These are phyloP conservation scores for Corythoichthys intestinalis DNA, from an alignment of 2,113 vertebrate species.

Conservation along the genomic window DNA sequence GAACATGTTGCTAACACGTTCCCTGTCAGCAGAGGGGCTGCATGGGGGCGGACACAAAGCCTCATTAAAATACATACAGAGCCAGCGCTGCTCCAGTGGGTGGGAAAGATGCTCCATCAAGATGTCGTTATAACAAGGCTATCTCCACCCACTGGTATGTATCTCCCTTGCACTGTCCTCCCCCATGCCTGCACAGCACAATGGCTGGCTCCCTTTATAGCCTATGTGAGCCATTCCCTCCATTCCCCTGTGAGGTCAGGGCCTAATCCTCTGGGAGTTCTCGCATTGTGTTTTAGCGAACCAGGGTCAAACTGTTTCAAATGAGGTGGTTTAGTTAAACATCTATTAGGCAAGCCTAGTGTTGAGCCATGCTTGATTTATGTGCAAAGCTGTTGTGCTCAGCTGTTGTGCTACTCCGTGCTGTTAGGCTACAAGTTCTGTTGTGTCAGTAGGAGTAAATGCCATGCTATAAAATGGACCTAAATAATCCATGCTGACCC, in stretches of 20 bases:
- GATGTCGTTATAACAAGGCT: conserved; percentile 76
- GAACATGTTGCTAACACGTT: conserved; percentile 71
- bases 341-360: conserved; percentile 74
- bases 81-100: conserved; percentile 69
- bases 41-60: conserved; percentile 74
- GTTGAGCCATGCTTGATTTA: conserved; percentile 72
- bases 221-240: conserved; percentile 64
- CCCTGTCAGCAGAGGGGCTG: conserved; percentile 62
- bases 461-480: conserved; percentile 8
- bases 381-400: conserved; percentile 68
- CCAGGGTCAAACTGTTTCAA: conserved; percentile 79
- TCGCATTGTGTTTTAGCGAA: conserved; percentile 75
- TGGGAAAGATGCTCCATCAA: conserved; percentile 80
- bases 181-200: conserved; percentile 66
- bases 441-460: conserved; percentile 37
- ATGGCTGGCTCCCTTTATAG: conserved; percentile 74
- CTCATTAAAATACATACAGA: conserved; percentile 78
- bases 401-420: conserved; percentile 43
- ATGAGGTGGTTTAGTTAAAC: conserved; percentile 80
- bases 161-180: conserved; percentile 66
- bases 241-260: conserved; percentile 65
- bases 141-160: conserved; percentile 76
- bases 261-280: conserved; percentile 79
- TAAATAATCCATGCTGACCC: conserved; percentile 46
- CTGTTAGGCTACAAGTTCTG: conserved; percentile 42